Percentiles rank a stretch among this genome's conserved stretches.
Conservation (phyloP, 2,797 vertebrate genomes). For the Masticophis lateralis region DNA sequence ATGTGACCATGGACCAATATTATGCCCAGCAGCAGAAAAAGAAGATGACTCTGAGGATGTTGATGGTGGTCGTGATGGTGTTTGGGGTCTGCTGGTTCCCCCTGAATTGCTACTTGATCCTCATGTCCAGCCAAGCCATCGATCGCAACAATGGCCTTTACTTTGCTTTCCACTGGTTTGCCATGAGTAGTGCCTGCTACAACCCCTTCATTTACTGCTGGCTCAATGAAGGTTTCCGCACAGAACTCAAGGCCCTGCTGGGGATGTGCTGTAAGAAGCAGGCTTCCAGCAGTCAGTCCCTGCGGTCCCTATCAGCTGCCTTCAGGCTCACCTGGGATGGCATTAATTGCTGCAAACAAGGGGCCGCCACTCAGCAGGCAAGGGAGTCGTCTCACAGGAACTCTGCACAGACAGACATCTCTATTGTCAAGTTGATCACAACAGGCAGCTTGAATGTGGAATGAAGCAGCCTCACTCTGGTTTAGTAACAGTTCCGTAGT, state of each 20-base stretch:
- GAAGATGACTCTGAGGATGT: constrained; percentile 85
- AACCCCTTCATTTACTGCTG: constrained; percentile 95
- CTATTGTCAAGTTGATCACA: constrained; percentile 54
- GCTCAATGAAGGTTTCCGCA: constrained; percentile 83
- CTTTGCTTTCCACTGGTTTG: constrained; percentile 92
- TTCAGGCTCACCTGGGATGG: constrained; percentile 46
- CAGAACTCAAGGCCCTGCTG: constrained; percentile 41
- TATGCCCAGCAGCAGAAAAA: constrained; percentile 75
- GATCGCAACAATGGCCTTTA: constrained; percentile 84
- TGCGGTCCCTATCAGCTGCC: constrained; percentile 39
- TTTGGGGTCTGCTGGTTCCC: constrained; percentile 90
- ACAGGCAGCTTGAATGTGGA: constrained; percentile 43
- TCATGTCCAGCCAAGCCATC: constrained; percentile 86
- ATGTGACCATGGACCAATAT: constrained; percentile 75
- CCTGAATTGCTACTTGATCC: constrained; percentile 87
- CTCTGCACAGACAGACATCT: constrained; percentile 55
- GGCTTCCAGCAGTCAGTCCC: neutral
- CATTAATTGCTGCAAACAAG: constrained; percentile 25
- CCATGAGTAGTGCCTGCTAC: constrained; percentile 93
- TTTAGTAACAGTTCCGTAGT: rapidly evolving
- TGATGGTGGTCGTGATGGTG: constrained; percentile 84
- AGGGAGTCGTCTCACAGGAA: constrained; percentile 36
- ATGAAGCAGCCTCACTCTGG: rapidly evolving
- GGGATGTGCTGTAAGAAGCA: neutral
- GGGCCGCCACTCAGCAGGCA: constrained; percentile 24